phyloP scores from a whole-genome alignment of 2,113 vertebrate species.

The Pelecanus crispus region DNA sequence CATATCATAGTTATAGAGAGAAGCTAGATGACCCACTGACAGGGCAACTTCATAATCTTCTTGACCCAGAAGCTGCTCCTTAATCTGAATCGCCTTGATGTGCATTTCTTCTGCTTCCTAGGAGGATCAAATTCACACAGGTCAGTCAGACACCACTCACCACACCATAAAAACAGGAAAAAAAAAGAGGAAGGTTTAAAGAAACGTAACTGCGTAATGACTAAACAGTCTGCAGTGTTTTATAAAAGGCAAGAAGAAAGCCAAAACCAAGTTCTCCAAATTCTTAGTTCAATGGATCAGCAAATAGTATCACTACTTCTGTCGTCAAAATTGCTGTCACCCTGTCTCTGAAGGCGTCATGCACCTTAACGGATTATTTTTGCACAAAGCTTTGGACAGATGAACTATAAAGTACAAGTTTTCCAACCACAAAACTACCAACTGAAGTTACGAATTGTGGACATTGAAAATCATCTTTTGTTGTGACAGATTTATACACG shows the following conservation, averaged over 20 bases:
- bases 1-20: conserved; percentile 99
- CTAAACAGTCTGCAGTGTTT: not conserved
- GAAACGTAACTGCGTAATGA: fast-evolving
- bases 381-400: not conserved
- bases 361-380: fast-evolving
- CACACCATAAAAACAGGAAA: fast-evolving
- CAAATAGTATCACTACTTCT: not conserved
- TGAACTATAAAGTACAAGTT: not conserved
- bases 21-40: conserved; percentile 96
- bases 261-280: not conserved
- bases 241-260: not conserved
- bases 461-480: fast-evolving
- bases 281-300: not conserved
- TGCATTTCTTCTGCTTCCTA: conserved; percentile 99
- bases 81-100: conserved; percentile 98
- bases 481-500: not conserved
- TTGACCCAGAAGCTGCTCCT: conserved; percentile 96
- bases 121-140: not conserved
- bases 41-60: conserved; percentile 98
- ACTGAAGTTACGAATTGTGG: fast-evolving
- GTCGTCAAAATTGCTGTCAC: fast-evolving
- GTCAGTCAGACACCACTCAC: not conserved
- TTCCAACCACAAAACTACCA: not conserved
- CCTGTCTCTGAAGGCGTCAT: not conserved
- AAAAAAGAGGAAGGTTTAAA: not conserved